A percentile compares a stretch with the other conserved stretches of the same genome.
Conservation (phyloP, 2,888 invertebrate genomes). For the Brassicogethes aeneus region DNA sequence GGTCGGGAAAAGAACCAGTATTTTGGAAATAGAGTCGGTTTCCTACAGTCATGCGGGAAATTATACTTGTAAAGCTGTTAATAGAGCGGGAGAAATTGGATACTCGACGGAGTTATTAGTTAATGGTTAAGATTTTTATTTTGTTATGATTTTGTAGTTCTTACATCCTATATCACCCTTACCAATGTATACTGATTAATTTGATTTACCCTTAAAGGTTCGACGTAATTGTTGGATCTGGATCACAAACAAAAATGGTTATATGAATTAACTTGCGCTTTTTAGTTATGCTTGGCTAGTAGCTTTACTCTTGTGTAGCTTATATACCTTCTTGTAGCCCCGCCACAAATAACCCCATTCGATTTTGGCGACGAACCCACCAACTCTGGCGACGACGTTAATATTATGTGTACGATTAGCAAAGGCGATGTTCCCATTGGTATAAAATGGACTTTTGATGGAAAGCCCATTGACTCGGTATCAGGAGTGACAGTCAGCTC, state of each 20-base stretch:
- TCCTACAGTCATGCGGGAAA: conserved; percentile 61
- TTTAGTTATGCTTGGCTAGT: background rate
- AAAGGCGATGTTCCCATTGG: conserved; percentile 57
- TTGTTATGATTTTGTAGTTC: conserved; percentile 14
- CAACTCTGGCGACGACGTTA: conserved; percentile 55
- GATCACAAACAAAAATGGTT: too few species aligned
- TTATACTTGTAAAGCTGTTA: conserved; percentile 61
- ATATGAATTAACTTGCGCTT: too few species aligned
- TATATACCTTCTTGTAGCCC: conserved; percentile 23
- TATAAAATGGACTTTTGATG: conserved; percentile 36
- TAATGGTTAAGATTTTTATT: conserved; percentile 48
- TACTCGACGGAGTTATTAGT: conserved; percentile 48
- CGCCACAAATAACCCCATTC: conserved; percentile 40
- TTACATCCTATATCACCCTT: too few species aligned
- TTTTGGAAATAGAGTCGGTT: conserved; percentile 57
- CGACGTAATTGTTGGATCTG: too few species aligned
- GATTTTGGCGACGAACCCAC: conserved; percentile 44
- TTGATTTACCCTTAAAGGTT: too few species aligned
- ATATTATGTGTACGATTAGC: conserved; percentile 52
- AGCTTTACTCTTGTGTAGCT: background rate
- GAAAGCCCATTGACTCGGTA: conserved; percentile 31
- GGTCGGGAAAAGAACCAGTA: conserved; percentile 41
- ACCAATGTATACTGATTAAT: too few species aligned
- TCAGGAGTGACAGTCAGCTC: conserved; percentile 42
- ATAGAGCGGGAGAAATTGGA: conserved; percentile 28